phyloP scores from a whole-genome alignment of 2,888 invertebrate genomes.

The Bedellia somnulentella region DNA sequence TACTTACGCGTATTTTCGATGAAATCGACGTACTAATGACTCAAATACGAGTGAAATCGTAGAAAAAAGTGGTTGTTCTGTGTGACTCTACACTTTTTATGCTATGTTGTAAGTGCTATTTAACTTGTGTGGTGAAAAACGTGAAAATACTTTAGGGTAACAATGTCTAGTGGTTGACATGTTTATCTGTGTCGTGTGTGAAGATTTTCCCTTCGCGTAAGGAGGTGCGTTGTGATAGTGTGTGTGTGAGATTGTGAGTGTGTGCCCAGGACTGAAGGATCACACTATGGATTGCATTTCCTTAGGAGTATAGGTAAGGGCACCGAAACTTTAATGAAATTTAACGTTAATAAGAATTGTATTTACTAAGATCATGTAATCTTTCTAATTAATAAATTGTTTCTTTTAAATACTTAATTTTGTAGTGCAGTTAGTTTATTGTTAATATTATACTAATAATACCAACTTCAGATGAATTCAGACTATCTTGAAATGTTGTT shows the following conservation, averaged over 20 bases:
- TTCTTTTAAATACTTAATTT: too few species aligned
- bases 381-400: too few species aligned
- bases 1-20: constrained; percentile 55
- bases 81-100: constrained; percentile 44
- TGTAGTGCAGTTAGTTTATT: too few species aligned
- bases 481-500: too few species aligned
- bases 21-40: constrained; percentile 49
- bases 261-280: constrained; percentile 11
- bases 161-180: constrained; percentile 61
- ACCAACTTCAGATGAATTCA: too few species aligned
- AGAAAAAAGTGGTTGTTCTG: constrained; percentile 47
- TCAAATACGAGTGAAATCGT: constrained; percentile 53
- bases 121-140: constrained; percentile 51
- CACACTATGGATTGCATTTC: constrained; percentile 52
- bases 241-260: constrained; percentile 37
- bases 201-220: constrained; percentile 62
- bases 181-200: constrained; percentile 63
- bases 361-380: too few species aligned
- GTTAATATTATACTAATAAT: too few species aligned
- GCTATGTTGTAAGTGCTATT: constrained; percentile 40
- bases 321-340: too few species aligned
- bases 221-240: constrained; percentile 47
- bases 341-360: too few species aligned
- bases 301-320: constrained; percentile 58
- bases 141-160: constrained; percentile 56